Conservation (phyloP, 2,888 invertebrate species). For the Anthoptus insignis region DNA sequence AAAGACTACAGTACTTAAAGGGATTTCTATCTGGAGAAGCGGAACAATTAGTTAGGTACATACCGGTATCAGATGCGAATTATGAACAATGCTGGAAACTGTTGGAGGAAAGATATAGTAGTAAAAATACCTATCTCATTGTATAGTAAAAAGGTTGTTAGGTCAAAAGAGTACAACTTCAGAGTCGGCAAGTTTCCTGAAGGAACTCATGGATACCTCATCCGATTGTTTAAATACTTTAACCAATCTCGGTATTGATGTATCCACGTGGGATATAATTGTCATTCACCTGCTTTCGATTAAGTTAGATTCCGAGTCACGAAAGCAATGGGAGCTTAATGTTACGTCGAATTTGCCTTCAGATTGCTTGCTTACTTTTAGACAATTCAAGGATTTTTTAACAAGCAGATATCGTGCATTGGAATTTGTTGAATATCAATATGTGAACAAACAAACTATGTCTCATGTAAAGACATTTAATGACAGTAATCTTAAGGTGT, state of each 20-base stretch:
- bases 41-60: constrained; percentile 21
- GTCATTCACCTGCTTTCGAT: constrained; percentile 41
- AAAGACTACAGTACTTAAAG: constrained; percentile 30
- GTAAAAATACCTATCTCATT: constrained; percentile 30
- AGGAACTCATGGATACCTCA: constrained; percentile 42
- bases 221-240: constrained; percentile 45
- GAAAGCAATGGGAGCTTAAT: constrained; percentile 47
- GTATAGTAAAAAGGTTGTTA: constrained; percentile 34
- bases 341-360: constrained; percentile 17
- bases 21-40: constrained; percentile 25
- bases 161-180: constrained; percentile 11
- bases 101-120: constrained; percentile 26
- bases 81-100: constrained; percentile 19
- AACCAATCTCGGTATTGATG: constrained; percentile 36
- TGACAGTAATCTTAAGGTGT: constrained; percentile 1
- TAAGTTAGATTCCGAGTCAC: constrained; percentile 46
- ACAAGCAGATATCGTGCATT: constrained; percentile 44
- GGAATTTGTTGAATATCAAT: constrained; percentile 44
- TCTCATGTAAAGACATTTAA: constrained; percentile 13
- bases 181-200: constrained; percentile 37
- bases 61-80: constrained; percentile 20
- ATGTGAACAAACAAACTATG: constrained; percentile 8
- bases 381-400: constrained; percentile 44
- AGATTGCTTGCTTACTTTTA: constrained; percentile 47
- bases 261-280: constrained; percentile 47